These are phyloP conservation scores for Rhagium mordax DNA, from an alignment of 2,888 invertebrate genomes.

Conservation along the genomic window DNA sequence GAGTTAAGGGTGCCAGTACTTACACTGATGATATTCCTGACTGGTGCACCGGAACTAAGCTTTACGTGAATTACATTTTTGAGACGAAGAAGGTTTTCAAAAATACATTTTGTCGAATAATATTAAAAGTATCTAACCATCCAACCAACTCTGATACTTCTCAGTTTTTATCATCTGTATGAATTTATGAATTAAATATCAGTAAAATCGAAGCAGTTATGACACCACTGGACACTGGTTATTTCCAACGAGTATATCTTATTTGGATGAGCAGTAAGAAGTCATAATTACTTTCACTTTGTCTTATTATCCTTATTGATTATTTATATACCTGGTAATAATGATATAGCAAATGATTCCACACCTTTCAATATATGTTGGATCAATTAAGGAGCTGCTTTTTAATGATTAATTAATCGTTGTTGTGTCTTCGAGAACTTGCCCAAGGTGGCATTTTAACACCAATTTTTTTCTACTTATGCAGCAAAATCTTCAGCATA, in stretches of 20 bases:
- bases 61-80: too few species aligned
- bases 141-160: too few species aligned
- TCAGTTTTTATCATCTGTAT: too few species aligned
- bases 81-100: too few species aligned
- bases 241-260: background rate
- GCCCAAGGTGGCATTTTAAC: background rate
- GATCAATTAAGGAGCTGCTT: background rate
- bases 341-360: background rate
- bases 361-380: background rate
- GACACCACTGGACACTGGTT: too few species aligned
- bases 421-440: background rate
- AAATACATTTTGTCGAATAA: too few species aligned
- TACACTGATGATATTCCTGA: too few species aligned
- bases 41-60: too few species aligned
- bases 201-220: too few species aligned
- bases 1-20: too few species aligned
- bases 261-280: background rate
- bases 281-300: background rate
- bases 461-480: background rate
- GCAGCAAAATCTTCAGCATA: background rate
- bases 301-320: background rate
- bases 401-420: background rate
- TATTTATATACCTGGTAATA: background rate
- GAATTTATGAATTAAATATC: too few species aligned
- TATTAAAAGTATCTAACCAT: too few species aligned